phyloP scores from a whole-genome alignment of 2,113 vertebrate genomes.

The Anser brachyrhynchus region DNA sequence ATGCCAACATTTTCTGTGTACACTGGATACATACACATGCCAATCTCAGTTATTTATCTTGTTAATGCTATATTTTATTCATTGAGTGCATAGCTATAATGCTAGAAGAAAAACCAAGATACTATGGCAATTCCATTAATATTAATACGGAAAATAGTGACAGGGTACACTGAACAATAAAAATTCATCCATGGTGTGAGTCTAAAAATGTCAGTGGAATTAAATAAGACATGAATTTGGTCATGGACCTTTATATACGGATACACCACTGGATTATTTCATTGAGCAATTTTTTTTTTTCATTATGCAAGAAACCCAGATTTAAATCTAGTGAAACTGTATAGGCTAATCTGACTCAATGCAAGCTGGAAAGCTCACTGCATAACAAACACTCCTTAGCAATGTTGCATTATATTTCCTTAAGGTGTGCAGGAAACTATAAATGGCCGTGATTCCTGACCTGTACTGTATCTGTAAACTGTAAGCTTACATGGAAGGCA shows the following conservation, averaged over 20 bases:
- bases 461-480: background rate
- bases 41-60: background rate
- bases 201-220: background rate
- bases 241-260: background rate
- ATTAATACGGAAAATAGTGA: background rate
- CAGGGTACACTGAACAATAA: background rate
- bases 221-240: background rate
- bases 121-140: background rate
- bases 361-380: background rate
- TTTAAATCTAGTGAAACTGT: background rate
- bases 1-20: background rate
- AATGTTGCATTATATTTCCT: background rate
- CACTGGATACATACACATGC: background rate
- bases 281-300: background rate
- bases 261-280: background rate
- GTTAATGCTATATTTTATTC: background rate
- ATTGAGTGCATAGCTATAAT: background rate
- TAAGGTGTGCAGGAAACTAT: conserved; percentile 25
- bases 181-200: background rate
- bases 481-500: background rate
- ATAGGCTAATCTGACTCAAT: background rate
- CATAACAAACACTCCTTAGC: background rate
- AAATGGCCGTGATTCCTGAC: background rate
- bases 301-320: background rate
- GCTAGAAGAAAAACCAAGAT: background rate